A percentile compares a stretch with the other conserved stretches of the same genome.
Evolutionary conservation across 2,797 vertebrate genomes (phyloP).

Genomic region (Triplophysa yarkandensis): DNA sequence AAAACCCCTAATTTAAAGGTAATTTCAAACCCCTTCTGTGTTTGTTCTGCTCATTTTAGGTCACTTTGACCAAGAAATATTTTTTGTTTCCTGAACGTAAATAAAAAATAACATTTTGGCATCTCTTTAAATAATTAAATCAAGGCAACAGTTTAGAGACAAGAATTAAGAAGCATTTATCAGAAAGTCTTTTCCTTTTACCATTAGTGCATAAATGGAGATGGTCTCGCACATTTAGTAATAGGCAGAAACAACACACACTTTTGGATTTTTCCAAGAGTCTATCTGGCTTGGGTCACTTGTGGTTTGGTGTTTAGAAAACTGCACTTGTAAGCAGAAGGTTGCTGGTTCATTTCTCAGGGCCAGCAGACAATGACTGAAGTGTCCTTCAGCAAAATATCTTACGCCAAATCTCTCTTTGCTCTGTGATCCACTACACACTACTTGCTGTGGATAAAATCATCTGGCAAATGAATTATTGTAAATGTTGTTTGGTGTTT

Average conservation of each 20-base stretch:
- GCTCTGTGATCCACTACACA: too few species aligned
- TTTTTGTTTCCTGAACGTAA: background rate
- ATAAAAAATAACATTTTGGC: background rate
- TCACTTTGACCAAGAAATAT: background rate
- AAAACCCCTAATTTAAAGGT: too few species aligned
- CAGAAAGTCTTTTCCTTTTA: background rate
- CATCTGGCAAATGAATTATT: too few species aligned
- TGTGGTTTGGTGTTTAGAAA: too few species aligned
- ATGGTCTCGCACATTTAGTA: background rate
- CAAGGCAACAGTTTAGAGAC: background rate
- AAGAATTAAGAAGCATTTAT: background rate
- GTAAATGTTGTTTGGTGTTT: background rate
- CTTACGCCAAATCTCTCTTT: too few species aligned
- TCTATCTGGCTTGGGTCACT: background rate
- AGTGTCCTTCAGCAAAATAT: too few species aligned
- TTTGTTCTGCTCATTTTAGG: background rate
- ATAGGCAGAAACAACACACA: background rate
- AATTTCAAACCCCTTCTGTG: too few species aligned
- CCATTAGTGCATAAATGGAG: background rate
- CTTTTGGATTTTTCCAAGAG: background rate
- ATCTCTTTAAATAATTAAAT: background rate
- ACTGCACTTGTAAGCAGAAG: too few species aligned
- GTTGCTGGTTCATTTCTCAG: too few species aligned
- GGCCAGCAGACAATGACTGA: too few species aligned
- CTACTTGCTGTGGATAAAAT: too few species aligned